Evolutionary conservation across 2,888 invertebrate genomes (phyloP), one percentile per base, ranked within the genome.

Genomic region (Lathronympha strigana): DNA sequence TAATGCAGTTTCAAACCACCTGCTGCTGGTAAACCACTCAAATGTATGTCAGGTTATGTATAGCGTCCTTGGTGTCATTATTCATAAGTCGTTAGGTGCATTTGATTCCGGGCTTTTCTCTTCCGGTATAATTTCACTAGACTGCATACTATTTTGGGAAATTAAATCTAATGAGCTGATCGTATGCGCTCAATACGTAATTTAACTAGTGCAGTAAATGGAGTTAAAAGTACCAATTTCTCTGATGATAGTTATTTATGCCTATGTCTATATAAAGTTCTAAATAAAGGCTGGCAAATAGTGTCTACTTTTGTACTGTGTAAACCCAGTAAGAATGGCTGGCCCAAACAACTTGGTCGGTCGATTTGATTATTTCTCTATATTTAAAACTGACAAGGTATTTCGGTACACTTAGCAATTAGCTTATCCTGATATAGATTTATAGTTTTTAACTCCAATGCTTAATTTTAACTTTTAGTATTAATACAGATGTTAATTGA

Each of bases 1-100:
- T 82, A 79, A 82, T 74, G 78, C 85, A 86, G 83, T 83, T 84
- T 79, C 82, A 81, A 76, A 81, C 80, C 79, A 84, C 86, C 80
- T 84, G 81, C 81, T 88, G 88, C 88, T 89, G 87, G 90, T 90
- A 87, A 87, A 86, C 80, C 31, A 63, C 38, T 40, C 80, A 80
- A 81, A 77, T 78, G 76, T 82, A 78, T 82, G 90, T 87, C 88
- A 87, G 88, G 88, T 80, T 86, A 86, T 87, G 57, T 43, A 86
- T 83, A 80, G 80, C 81, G 79, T 83, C 78, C 84, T 84, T 81
- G 57, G 45, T 57, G 57, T 57, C 78, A 84, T 85, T 82, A 79
- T 77, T 75, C 79, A 75, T 83, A 81, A 83, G 81, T 79, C 82
- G 87, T 85, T 88, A 82, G 87, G 90, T 90, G 90, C 91, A 90